Evolutionary conservation across 2,113 vertebrate genomes (phyloP), one percentile per base, ranked within the genome.

Genomic region (Takifugu bimaculatus): DNA sequence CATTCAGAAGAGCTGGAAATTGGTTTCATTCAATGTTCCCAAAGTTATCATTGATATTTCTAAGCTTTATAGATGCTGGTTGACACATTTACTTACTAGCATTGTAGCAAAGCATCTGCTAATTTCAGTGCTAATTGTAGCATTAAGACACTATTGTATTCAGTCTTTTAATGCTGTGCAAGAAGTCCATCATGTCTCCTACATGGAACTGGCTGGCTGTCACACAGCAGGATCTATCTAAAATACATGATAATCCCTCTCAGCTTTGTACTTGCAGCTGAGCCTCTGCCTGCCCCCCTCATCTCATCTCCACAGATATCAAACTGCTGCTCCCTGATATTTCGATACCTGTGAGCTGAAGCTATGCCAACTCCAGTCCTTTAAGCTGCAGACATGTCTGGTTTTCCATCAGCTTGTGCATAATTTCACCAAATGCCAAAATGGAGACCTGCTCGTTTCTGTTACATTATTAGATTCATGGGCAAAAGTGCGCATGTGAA

Each of bases 321-420:
- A 72, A 47, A 63, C 32, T 50, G 52, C 72, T 68, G 54, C 54
- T 69, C 65, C 75, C 60, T 42, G 11, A 9, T 32, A 44, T 63
- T 39, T 62, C 65, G 54, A 54, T 57, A 54, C 54, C 54, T 50
- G 49, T 56, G 32, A 57, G 39, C 13, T 14, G 29, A 61, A 77
- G 86, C 85, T 87, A 85, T 84, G 83, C 26, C 68, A 77, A 85
- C 84, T 55, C 26, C 65, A 57, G 63, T 25, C n/a, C 4, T 70
- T 60, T 4, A 65, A 53, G 50, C 55, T 58, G 57, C 50, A 65
- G 39, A 13, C 60, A n/a, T 14, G 4, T 57, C 63, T 65, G 12
- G 4, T 50, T 15, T 65, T 57, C 55, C 47, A 60, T 65, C 54
- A 45, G 28, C 26, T 64, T 84, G 78, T 82, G 52, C 78, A 74